Percentiles rank a stretch among this genome's conserved stretches.
These are phyloP conservation scores for Synergus gifuensis DNA, from an alignment of 2,888 invertebrate species.

Conservation along the genomic window DNA sequence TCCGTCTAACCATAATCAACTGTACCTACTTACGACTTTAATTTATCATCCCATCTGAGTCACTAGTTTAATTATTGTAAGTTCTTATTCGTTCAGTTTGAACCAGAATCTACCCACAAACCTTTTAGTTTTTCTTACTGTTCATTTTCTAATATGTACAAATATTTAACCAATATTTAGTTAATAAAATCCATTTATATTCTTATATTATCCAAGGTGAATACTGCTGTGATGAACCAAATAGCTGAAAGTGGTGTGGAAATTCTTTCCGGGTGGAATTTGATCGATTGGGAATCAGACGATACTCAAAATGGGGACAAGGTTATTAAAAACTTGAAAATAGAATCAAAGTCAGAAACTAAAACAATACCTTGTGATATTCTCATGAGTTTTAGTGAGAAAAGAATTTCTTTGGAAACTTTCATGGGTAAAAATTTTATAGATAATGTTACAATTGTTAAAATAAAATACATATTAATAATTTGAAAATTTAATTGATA, in stretches of 20 bases:
- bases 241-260: constrained; percentile 77
- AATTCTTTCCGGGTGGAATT: constrained; percentile 79
- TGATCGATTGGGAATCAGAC: constrained; percentile 79
- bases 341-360: constrained; percentile 78
- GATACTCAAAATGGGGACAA: constrained; percentile 55
- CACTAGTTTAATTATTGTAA: background rate
- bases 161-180: too few relatives aligned
- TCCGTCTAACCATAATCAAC: constrained; percentile 7
- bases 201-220: constrained; percentile 75
- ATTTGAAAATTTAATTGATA: constrained; percentile 58
- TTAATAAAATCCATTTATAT: constrained; percentile 13
- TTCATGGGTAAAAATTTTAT: constrained; percentile 73
- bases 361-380: constrained; percentile 79
- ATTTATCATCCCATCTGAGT: constrained; percentile 4
- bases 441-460: background rate
- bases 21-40: constrained; percentile 8
- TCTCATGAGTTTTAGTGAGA: constrained; percentile 81
- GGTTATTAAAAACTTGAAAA: constrained; percentile 76
- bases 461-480: background rate
- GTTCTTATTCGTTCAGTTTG: background rate
- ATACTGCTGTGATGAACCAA: constrained; percentile 78
- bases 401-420: constrained; percentile 79
- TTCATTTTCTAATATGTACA: background rate
- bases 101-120: background rate
- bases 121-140: background rate